Percentiles rank a stretch among this genome's conserved stretches.
phyloP scores from a whole-genome alignment of 2,888 invertebrate genomes.

The Caenorhabditis sp. region DNA sequence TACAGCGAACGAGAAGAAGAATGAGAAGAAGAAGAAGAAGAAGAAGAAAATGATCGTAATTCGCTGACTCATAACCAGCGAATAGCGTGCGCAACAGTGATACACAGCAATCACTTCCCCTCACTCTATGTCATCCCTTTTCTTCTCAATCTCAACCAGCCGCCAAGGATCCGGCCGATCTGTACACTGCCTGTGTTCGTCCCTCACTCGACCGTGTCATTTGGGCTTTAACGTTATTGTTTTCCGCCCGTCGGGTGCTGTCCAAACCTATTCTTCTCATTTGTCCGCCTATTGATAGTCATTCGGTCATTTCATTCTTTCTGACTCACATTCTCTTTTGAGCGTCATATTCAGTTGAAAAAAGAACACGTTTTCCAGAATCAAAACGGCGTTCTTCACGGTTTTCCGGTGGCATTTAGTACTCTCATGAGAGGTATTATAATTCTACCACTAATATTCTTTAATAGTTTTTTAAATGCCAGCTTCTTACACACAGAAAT shows the following conservation, averaged over 20 bases:
- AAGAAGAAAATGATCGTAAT: slow-evolving; percentile 39
- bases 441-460: slow-evolving; percentile 20
- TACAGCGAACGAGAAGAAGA: slow-evolving; percentile 25
- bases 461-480: neutral
- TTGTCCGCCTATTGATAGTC: slow-evolving; percentile 22
- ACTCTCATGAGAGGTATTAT: slow-evolving; percentile 29
- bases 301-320: slow-evolving; percentile 3
- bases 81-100: slow-evolving; percentile 39
- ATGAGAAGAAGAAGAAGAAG: neutral
- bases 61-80: slow-evolving; percentile 51
- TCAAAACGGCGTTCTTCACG: slow-evolving; percentile 42
- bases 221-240: slow-evolving; percentile 20
- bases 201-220: slow-evolving; percentile 8
- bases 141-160: slow-evolving; percentile 5
- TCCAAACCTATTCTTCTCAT: slow-evolving; percentile 30
- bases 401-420: slow-evolving; percentile 9
- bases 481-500: slow-evolving; percentile 47
- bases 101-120: slow-evolving; percentile 39
- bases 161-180: slow-evolving; percentile 12
- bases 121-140: neutral
- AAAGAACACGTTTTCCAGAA: slow-evolving; percentile 12
- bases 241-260: slow-evolving; percentile 2
- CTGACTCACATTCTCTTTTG: slow-evolving; percentile 22
- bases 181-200: slow-evolving; percentile 2
- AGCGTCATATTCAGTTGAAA: neutral